These are phyloP conservation scores for Macaca mulatta DNA, from an alignment of 2,113 vertebrate genomes.

Conservation along the genomic window DNA sequence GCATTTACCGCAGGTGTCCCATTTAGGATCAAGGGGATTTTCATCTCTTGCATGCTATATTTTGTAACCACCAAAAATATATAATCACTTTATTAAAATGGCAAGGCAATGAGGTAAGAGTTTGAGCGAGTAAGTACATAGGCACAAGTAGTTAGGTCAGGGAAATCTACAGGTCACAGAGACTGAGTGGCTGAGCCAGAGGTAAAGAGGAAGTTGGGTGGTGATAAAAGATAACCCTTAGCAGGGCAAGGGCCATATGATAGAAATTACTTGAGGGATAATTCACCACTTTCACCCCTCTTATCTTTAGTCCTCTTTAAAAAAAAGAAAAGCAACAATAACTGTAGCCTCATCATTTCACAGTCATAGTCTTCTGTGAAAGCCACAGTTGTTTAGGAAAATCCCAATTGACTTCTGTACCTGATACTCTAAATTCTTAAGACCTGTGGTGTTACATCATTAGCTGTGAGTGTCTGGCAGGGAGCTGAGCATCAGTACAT, in stretches of 20 bases:
- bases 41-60: neutral
- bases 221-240: neutral
- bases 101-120: neutral
- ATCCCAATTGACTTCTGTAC: neutral
- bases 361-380: neutral
- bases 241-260: neutral
- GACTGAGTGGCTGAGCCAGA: neutral
- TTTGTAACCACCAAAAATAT: neutral
- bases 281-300: neutral
- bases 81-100: neutral
- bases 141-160: neutral
- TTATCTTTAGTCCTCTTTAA: neutral
- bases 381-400: neutral
- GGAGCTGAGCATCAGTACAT: neutral
- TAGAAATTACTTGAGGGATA: neutral
- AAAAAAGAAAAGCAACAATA: neutral
- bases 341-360: neutral
- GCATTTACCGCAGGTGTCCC: neutral
- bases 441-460: neutral
- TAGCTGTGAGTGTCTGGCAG: neutral
- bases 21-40: neutral
- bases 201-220: neutral
- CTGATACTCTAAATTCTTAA: neutral
- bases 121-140: neutral
- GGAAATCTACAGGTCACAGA: neutral